These are phyloP conservation scores for Elgonia sp. DNA, from an alignment of 2,888 invertebrate species.

Conservation along the genomic window DNA sequence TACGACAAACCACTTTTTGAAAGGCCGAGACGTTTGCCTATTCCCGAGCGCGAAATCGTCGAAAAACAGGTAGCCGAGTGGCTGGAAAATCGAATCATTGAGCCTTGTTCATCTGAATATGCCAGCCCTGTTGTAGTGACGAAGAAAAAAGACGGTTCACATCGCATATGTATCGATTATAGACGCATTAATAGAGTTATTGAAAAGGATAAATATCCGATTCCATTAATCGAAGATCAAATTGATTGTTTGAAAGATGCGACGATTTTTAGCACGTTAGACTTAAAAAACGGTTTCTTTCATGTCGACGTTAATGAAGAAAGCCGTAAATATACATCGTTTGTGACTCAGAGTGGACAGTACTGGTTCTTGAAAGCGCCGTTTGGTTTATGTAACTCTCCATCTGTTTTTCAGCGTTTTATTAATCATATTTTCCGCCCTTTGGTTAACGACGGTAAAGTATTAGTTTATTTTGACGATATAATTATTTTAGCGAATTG, in stretches of 20 bases:
- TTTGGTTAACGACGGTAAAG: constrained; percentile 27
- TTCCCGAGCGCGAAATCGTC: constrained; percentile 75
- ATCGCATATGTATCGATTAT: constrained; percentile 83
- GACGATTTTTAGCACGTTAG: constrained; percentile 20
- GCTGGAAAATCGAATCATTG: constrained; percentile 78
- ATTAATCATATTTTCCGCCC: constrained; percentile 20
- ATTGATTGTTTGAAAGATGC: constrained; percentile 33
- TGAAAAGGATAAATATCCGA: constrained; percentile 73
- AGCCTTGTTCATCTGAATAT: constrained; percentile 68
- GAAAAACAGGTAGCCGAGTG: constrained; percentile 79
- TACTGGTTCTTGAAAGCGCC: constrained; percentile 12
- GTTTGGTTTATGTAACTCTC: constrained; percentile 19
- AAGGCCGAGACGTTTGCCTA: constrained; percentile 74
- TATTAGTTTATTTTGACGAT: constrained; percentile 39
- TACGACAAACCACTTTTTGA: constrained; percentile 41
- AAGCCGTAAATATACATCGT: constrained; percentile 9
- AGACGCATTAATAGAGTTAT: constrained; percentile 80
- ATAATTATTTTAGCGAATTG: constrained; percentile 21
- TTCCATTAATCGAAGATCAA: constrained; percentile 74
- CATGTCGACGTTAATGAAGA: constrained; percentile 1
- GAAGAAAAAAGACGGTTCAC: constrained; percentile 58
- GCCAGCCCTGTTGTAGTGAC: constrained; percentile 78
- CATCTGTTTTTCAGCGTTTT: constrained; percentile 22
- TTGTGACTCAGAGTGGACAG: background rate
- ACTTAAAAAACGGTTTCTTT: constrained; percentile 34